Percentiles rank a stretch among this genome's conserved stretches.
Evolutionary conservation across 2,888 invertebrate genomes (phyloP).

Genomic region (Hoplodrina blanda): DNA sequence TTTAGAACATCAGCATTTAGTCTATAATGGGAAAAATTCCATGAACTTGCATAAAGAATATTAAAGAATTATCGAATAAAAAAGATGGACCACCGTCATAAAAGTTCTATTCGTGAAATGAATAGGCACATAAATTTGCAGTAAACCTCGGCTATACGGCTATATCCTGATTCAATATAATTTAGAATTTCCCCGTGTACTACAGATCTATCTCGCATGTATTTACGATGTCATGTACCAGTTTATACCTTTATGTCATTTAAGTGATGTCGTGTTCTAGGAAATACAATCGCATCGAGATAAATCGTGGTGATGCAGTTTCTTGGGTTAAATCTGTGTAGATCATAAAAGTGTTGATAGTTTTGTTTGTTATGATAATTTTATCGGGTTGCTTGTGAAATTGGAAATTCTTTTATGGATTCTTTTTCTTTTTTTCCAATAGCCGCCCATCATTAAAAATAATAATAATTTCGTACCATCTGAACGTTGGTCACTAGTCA

Average conservation of each 20-base stretch:
- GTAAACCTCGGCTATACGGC: slow-evolving; percentile 71
- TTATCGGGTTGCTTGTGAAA: slow-evolving; percentile 34
- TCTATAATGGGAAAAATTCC: slow-evolving; percentile 48
- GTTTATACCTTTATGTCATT: slow-evolving; percentile 60
- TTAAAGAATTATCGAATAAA: slow-evolving; percentile 59
- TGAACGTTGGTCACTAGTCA: too few species aligned
- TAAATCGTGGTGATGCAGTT: slow-evolving; percentile 51
- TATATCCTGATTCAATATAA: slow-evolving; percentile 74
- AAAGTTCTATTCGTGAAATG: slow-evolving; percentile 68
- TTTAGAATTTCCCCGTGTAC: slow-evolving; percentile 59
- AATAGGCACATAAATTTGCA: slow-evolving; percentile 69
- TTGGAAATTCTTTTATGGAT: slow-evolving; percentile 36
- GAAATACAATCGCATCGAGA: slow-evolving; percentile 63
- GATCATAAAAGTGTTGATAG: slow-evolving; percentile 61
- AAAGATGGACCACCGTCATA: slow-evolving; percentile 56
- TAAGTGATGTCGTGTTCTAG: slow-evolving; percentile 57
- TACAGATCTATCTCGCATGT: slow-evolving; percentile 68
- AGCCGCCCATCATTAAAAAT: too few species aligned
- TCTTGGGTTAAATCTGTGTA: slow-evolving; percentile 51
- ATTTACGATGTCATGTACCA: slow-evolving; percentile 73
- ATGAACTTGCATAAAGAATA: slow-evolving; percentile 53
- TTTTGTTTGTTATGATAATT: slow-evolving; percentile 62
- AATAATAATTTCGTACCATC: too few species aligned
- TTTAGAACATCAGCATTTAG: slow-evolving; percentile 25
- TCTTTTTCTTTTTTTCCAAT: background rate